A percentile compares a stretch with the other conserved stretches of the same genome.
Conservation (phyloP, 2,797 vertebrate species). For the Hybognathus amarus region DNA sequence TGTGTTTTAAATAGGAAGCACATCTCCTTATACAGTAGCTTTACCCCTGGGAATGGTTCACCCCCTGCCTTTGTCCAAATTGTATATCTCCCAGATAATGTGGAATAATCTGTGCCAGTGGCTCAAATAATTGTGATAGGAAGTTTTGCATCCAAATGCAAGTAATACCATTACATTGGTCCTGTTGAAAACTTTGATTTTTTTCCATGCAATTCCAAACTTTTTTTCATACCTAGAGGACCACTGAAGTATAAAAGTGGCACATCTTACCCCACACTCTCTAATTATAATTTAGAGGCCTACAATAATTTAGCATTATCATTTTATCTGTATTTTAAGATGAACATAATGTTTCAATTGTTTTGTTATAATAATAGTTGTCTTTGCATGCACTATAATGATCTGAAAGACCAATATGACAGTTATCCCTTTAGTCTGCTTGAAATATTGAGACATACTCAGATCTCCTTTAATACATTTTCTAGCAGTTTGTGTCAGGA, state of each 20-base stretch:
- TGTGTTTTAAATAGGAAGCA: not conserved
- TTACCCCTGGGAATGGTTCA: not conserved
- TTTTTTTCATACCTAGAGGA: too few species aligned
- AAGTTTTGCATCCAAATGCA: not conserved
- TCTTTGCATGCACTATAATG: not conserved
- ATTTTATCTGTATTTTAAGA: not conserved
- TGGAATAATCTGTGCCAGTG: not conserved
- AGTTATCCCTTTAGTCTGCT: conserved; percentile 54
- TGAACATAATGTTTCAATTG: not conserved
- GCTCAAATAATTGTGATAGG: not conserved
- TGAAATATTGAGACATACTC: conserved; percentile 58
- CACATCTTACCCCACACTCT: not conserved
- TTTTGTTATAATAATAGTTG: not conserved
- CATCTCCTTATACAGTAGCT: not conserved
- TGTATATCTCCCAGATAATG: not conserved
- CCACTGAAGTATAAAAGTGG: not conserved
- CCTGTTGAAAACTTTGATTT: not conserved
- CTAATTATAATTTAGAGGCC: not conserved
- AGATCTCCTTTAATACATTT: conserved; percentile 34
- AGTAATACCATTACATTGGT: not conserved
- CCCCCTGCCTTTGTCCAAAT: not conserved
- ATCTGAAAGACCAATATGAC: conserved; percentile 53
- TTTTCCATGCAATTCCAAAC: too few species aligned
- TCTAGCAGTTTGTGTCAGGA: conserved; percentile 36
- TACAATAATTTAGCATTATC: not conserved